Evolutionary conservation across 2,113 vertebrate genomes (phyloP).

Genomic region (Pseudopodoces humilis): DNA sequence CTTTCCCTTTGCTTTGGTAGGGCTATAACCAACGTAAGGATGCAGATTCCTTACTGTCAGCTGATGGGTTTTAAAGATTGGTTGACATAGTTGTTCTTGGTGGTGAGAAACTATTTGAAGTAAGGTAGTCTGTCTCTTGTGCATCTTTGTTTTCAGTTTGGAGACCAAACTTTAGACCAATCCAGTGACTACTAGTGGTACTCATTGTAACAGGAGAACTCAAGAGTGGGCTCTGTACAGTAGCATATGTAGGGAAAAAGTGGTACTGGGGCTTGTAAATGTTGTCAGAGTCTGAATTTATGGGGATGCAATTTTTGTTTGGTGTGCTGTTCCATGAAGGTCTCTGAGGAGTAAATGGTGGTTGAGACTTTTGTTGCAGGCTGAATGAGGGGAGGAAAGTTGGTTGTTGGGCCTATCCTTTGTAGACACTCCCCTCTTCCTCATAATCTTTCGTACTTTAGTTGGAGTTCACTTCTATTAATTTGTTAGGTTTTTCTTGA

Average conservation of each 20-base stretch:
- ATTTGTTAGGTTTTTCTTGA: background rate
- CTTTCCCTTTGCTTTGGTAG: background rate
- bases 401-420: background rate
- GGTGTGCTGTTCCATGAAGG: background rate
- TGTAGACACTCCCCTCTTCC: background rate
- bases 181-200: fast-evolving
- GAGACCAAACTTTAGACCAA: background rate
- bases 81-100: background rate
- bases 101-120: background rate
- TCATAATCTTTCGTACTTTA: background rate
- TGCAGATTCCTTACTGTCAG: background rate
- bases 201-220: background rate
- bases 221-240: background rate
- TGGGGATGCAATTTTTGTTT: background rate
- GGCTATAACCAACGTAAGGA: background rate
- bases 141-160: background rate
- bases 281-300: background rate
- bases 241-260: background rate
- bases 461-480: background rate
- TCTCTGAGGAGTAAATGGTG: background rate
- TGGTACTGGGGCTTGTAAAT: background rate
- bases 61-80: background rate
- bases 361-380: background rate
- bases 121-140: background rate
- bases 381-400: background rate